Evolutionary conservation across 2,797 vertebrate genomes (phyloP).

Genomic region (Platalea minor): DNA sequence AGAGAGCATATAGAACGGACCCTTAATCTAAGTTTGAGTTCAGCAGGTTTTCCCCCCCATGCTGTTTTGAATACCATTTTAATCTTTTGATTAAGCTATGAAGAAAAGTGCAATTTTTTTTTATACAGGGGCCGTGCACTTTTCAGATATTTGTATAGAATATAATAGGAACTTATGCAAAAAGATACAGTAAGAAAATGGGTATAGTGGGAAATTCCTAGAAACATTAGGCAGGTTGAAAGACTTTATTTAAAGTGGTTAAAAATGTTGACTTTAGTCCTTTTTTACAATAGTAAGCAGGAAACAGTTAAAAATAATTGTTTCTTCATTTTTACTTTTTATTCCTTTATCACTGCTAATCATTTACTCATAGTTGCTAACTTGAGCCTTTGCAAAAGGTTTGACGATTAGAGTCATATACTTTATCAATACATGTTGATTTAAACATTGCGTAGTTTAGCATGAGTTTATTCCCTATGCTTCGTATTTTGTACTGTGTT

Average conservation of each 20-base stretch:
- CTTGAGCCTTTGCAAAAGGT: neutral
- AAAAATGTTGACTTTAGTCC: neutral
- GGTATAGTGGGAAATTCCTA: neutral
- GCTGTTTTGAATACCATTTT: constrained; percentile 3
- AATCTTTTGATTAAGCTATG: constrained; percentile 22
- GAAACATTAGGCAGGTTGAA: neutral
- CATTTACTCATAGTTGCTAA: neutral
- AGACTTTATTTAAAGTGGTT: neutral
- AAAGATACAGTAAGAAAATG: neutral
- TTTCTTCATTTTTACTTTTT: neutral
- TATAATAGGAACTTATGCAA: neutral
- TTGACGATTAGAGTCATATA: neutral
- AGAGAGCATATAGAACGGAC: constrained; percentile 1
- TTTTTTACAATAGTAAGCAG: neutral
- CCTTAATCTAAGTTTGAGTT: constrained; percentile 17
- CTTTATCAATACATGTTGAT: neutral
- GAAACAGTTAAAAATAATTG: neutral
- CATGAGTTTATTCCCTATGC: neutral
- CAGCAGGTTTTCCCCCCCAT: neutral
- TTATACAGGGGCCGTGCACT: neutral
- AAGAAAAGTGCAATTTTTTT: neutral
- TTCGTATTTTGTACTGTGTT: neutral
- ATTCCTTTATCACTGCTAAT: neutral
- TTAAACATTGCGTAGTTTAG: neutral
- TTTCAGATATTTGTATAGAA: neutral